Percentiles rank a stretch among this genome's conserved stretches.
Conservation (phyloP, 2,113 vertebrate genomes). For the Pionites leucogaster region DNA sequence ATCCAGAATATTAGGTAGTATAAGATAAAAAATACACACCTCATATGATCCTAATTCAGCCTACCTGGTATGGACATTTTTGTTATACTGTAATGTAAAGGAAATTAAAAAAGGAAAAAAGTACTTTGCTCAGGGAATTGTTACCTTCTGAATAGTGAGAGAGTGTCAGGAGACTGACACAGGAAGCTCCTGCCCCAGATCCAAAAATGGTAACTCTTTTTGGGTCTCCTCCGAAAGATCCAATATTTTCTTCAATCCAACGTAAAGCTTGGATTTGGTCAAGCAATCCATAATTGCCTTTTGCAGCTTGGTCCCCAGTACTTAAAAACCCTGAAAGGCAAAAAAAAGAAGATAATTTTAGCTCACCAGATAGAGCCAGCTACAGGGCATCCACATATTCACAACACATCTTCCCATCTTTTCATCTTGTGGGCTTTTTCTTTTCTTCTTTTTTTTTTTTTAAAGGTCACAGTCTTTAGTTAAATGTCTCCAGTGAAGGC, state of each 20-base stretch:
- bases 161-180: slow-evolving; percentile 93
- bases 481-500: slow-evolving; percentile 3
- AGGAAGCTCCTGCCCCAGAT: slow-evolving; percentile 94
- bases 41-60: background rate
- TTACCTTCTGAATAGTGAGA: slow-evolving; percentile 98
- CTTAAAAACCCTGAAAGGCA: slow-evolving; percentile 88
- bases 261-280: slow-evolving; percentile 96
- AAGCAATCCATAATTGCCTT: slow-evolving; percentile 95
- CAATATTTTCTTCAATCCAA: slow-evolving; percentile 97
- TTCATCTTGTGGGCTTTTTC: background rate
- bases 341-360: background rate
- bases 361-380: background rate
- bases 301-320: slow-evolving; percentile 96
- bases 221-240: slow-evolving; percentile 93
- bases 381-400: slow-evolving; percentile 25
- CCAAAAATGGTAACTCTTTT: slow-evolving; percentile 97
- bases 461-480: background rate
- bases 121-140: background rate
- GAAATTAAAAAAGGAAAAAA: background rate
- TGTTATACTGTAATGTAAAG: background rate
- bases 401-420: slow-evolving; percentile 7
- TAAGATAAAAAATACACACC: background rate
- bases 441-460: too few species aligned
- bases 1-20: background rate
- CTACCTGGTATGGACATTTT: background rate